These are phyloP conservation scores for Altica lythri DNA, from an alignment of 2,888 invertebrate genomes.

Conservation along the genomic window DNA sequence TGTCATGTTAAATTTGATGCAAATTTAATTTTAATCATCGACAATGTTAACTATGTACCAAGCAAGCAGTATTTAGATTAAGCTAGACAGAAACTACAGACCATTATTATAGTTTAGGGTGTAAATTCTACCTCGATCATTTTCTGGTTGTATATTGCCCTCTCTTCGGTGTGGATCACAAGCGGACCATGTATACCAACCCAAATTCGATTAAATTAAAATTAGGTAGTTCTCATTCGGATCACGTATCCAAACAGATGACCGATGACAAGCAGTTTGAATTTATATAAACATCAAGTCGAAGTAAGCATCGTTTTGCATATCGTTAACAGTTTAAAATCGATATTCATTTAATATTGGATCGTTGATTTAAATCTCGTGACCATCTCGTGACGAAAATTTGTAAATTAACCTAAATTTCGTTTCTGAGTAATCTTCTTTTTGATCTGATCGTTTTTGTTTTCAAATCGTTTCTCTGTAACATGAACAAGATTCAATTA, in stretches of 20 bases:
- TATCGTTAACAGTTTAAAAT: slow-evolving; percentile 26
- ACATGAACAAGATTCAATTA: too few relatives aligned
- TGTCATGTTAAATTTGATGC: too few relatives aligned
- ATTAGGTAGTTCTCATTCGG: slow-evolving; percentile 34
- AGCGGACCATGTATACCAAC: slow-evolving; percentile 13
- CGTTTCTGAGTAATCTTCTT: too few relatives aligned
- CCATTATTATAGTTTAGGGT: too few relatives aligned
- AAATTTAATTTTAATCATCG: too few relatives aligned
- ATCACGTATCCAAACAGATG: slow-evolving; percentile 44
- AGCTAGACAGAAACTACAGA: too few relatives aligned
- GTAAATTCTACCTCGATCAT: too few relatives aligned
- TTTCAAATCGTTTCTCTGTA: too few relatives aligned
- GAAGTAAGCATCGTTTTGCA: slow-evolving; percentile 28
- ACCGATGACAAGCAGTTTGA: slow-evolving; percentile 36
- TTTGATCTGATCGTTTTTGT: too few relatives aligned
- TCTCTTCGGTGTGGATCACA: background rate
- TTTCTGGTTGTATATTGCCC: too few relatives aligned
- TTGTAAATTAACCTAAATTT: slow-evolving; percentile 14
- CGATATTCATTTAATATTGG: slow-evolving; percentile 27
- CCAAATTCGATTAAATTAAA: slow-evolving; percentile 26
- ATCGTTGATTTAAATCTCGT: slow-evolving; percentile 23
- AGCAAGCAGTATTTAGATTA: too few relatives aligned
- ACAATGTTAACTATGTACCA: too few relatives aligned
- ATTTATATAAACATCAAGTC: slow-evolving; percentile 31
- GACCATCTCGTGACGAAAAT: slow-evolving; percentile 23